These are phyloP conservation scores for Folsomia candida DNA, from an alignment of 2,888 invertebrate species.

Conservation along the genomic window DNA sequence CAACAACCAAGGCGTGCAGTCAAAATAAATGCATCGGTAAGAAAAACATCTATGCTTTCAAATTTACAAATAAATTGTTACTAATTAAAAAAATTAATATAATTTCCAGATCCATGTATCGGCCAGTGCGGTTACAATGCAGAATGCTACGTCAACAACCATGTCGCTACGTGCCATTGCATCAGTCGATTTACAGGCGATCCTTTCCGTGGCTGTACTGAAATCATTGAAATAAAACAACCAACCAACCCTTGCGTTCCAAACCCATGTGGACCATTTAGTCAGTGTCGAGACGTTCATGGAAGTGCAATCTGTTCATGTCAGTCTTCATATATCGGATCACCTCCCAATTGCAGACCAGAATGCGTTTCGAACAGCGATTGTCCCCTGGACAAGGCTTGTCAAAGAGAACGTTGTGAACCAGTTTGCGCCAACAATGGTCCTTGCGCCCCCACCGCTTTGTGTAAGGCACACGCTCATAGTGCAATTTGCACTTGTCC, in stretches of 20 bases:
- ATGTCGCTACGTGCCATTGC: conserved; percentile 69
- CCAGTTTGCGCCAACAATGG: conserved; percentile 73
- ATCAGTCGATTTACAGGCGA: conserved; percentile 55
- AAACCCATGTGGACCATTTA: conserved; percentile 55
- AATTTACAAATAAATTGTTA: no score
- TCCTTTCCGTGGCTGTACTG: conserved; percentile 48
- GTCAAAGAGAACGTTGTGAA: conserved; percentile 56
- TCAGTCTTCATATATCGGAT: conserved; percentile 51
- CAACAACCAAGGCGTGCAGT: conserved; percentile 59
- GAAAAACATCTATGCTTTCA: no score
- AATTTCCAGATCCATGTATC: conserved; percentile 51
- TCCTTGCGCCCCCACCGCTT: conserved; percentile 64
- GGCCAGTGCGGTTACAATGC: conserved; percentile 40
- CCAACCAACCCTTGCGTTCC: conserved; percentile 49
- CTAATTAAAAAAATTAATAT: no score
- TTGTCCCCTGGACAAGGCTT: conserved; percentile 49
- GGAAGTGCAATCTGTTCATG: conserved; percentile 52
- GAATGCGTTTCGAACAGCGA: conserved; percentile 51
- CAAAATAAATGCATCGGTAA: conserved; percentile 51
- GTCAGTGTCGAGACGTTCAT: conserved; percentile 61
- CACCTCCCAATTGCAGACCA: conserved; percentile 52
- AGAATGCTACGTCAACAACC: conserved; percentile 66
- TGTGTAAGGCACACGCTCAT: conserved; percentile 77
- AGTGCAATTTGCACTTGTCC: conserved; percentile 73
- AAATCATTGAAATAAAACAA: conserved; percentile 52